Evolutionary conservation across 1,140 invertebrate genomes (phyloP), one percentile per base, ranked within the genome.

Genomic region (Drosophila miranda): DNA sequence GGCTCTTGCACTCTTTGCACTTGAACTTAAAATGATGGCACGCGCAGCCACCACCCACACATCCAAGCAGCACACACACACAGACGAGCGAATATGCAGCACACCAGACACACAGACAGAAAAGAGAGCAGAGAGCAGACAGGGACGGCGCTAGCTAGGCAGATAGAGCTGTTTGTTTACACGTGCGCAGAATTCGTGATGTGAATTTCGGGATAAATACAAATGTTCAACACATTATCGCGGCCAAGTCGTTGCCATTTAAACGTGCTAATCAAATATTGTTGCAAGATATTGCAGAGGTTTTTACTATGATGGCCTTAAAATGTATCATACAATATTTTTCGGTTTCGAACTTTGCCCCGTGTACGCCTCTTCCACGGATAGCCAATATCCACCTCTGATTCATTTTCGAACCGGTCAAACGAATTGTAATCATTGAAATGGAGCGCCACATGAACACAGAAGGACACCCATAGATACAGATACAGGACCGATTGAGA

Each of bases 1-100:
- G 34, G 48, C 78, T 81, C 74, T 19, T 19, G 19, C 19, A 19
- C 19, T 82, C 82, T 81, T 81, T 82, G 82, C 73, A 77, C 74
- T 82, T 82, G 74, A 82, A 70, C 78, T 81, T 61, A 55, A 78
- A 81, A 78, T 82, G 67, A 69, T 58, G 59, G 69, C 78, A 75
- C 78, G 72, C 72, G 62, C 66, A 43, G 11, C 43, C 28, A 38
- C 4, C 23, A 26, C 23, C 3, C 23, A 23, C 3, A 4, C 23
- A 26, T 4, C 23, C 23, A 26, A 4, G 4, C 23, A 26, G 3
- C 23, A 16, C 52, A 19, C 14, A 16, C 9, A 50, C 34, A 69
- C 2, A n/a, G 5, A 49, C 8, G 13, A 7, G 55, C 16, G 14
- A 21, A 48, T 8, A 7, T 16, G 26, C 5, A 9, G 11, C 14